Percentiles rank a stretch among this genome's conserved stretches.
Evolutionary conservation across 1,140 invertebrate genomes (phyloP).

Genomic region (Cotesia typhae): DNA sequence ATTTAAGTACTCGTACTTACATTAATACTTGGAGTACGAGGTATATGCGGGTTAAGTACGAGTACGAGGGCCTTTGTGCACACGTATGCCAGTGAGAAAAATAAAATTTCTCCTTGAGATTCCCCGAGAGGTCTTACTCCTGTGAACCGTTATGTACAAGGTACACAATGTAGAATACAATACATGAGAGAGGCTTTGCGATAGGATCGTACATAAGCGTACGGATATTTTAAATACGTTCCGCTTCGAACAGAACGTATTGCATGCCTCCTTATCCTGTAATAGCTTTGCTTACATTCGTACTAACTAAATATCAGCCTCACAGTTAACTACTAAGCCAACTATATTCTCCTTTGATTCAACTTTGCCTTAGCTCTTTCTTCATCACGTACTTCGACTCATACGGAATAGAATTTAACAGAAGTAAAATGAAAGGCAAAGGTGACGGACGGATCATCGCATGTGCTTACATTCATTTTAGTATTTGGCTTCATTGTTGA

Average conservation of each 20-base stretch:
- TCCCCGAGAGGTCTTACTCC: conserved; percentile 23
- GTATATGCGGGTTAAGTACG: background rate
- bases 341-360: background rate
- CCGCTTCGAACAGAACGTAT: conserved; percentile 5
- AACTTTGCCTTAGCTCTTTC: too few species aligned
- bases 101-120: conserved; percentile 30
- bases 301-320: background rate
- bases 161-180: background rate
- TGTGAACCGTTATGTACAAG: conserved; percentile 23
- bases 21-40: too few species aligned
- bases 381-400: too few species aligned
- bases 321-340: too few species aligned
- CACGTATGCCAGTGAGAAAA: conserved; percentile 18
- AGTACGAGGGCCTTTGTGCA: background rate
- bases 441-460: conserved; percentile 40
- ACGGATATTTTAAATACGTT: conserved; percentile 34
- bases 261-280: conserved; percentile 12
- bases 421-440: conserved; percentile 37
- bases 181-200: conserved; percentile 13
- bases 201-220: conserved; percentile 14
- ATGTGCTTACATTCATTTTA: conserved; percentile 18
- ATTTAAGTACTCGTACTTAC: conserved; percentile 6
- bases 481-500: background rate
- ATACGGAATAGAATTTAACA: too few species aligned
- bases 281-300: conserved; percentile 3